Evolutionary conservation across 2,113 vertebrate species (phyloP).

Genomic region (Calyptomena viridis): DNA sequence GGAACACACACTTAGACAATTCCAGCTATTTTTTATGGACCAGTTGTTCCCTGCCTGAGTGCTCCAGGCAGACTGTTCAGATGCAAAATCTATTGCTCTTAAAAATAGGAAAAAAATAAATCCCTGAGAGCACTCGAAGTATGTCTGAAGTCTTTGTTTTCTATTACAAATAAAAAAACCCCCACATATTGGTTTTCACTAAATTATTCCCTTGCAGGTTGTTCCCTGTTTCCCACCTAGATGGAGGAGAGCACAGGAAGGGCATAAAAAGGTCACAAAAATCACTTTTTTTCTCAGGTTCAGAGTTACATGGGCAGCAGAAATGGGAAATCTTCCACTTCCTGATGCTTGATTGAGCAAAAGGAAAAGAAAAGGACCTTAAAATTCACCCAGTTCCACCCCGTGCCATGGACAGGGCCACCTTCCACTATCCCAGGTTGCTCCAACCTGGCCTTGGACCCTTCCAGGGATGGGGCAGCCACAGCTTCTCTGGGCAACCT

Average conservation of each 20-base stretch:
- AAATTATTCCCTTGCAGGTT: background rate
- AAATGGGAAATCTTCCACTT: background rate
- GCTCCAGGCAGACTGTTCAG: background rate
- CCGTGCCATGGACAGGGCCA: background rate
- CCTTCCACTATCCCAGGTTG: background rate
- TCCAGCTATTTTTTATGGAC: background rate
- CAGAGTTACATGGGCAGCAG: background rate
- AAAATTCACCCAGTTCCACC: background rate
- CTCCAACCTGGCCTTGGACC: background rate
- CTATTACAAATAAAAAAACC: background rate
- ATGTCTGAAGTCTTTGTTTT: background rate
- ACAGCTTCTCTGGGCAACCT: background rate
- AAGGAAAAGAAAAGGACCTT: background rate
- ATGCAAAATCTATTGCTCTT: background rate
- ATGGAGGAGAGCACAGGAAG: background rate
- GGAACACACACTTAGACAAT: background rate
- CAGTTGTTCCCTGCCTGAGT: background rate
- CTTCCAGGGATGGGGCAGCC: background rate
- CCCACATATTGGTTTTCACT: background rate
- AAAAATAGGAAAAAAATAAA: background rate
- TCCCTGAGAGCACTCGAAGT: background rate
- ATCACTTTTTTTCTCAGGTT: background rate
- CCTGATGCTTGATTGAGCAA: accelerated
- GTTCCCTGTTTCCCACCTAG: background rate
- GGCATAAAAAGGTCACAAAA: background rate